Conservation (phyloP, 2,797 vertebrate genomes). For the Galaxias olidus region DNA sequence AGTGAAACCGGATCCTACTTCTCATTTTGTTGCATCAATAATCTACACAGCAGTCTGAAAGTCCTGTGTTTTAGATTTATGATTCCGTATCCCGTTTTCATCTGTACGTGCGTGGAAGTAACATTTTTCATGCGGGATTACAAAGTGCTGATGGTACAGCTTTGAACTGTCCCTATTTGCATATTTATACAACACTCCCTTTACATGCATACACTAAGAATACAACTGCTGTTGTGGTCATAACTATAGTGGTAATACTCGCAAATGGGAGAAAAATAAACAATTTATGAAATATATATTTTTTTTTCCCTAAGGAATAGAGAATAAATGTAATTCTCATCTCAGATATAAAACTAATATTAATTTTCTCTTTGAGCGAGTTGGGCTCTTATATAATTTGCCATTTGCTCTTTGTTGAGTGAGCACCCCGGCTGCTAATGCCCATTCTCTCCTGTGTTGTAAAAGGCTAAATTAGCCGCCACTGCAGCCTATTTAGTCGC, state of each 20-base stretch:
- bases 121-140: constrained; percentile 63
- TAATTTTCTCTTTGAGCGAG: constrained; percentile 55
- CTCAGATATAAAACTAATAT: constrained; percentile 33
- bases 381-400: constrained; percentile 51
- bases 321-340: constrained; percentile 13
- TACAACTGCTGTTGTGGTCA: constrained; percentile 54
- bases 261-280: constrained; percentile 46
- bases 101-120: constrained; percentile 16
- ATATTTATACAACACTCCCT: constrained; percentile 62
- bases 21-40: constrained; percentile 35
- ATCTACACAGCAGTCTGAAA: constrained; percentile 11
- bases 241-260: constrained; percentile 54
- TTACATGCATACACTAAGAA: constrained; percentile 69
- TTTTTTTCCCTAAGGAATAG: constrained; percentile 2
- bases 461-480: constrained; percentile 62
- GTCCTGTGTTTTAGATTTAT: no score
- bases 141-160: constrained; percentile 59
- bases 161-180: constrained; percentile 53
- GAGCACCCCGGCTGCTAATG: constrained; percentile 48
- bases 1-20: not conserved
- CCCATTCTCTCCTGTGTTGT: constrained; percentile 47
- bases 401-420: constrained; percentile 16
- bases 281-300: constrained; percentile 22
- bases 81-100: no score
- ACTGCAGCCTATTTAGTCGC: constrained; percentile 65